Evolutionary conservation across 2,888 invertebrate genomes (phyloP), one percentile per base, ranked within the genome.

Genomic region (Hecatera dysodea): DNA sequence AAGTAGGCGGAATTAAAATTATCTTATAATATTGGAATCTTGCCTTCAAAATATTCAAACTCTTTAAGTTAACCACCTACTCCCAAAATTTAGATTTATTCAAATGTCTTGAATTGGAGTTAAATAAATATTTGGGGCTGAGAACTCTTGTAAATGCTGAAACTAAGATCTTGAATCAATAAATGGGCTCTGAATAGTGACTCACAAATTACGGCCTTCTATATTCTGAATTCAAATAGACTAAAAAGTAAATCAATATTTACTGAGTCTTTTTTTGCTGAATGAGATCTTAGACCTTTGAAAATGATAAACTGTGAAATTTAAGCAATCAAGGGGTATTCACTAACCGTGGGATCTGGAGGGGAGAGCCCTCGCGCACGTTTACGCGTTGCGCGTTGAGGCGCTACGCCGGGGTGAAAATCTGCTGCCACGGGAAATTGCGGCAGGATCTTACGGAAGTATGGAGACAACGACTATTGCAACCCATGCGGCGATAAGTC

Each of bases 41-140:
- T 9, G 44, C 19, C 15, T n/a, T 57, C 15, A 67, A 33, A 74
- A 33, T 81, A 72, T 74, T 24, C 60, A 72, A 80, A 75, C 44
- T 42, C 59, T 57, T 60, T 46, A 6, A 42, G 29, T 46, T 52
- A 42, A 70, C 50, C 24, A 70, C 27, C 33, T 48, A 24, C 24
- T n/a, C 15, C 70, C 7, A 0, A 62, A 70, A n/a, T 50, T 53
- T 27, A 69, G 33, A 46, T 62, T 71, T 55, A 22, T 12, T 5
- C 29, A 29, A 71, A 53, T 53, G 57, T 48, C 57, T 65, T 52
- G 55, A 67, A 79, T 70, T 39, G 6, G 33, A 33, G 29, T 44
- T 12, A n/a, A 60, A 79, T 33, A 50, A 59, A 67, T 48, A 53
- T 42, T 57, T 48, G 17, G 1, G 19, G 19, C 2, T 22, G 52